Evolutionary conservation across 2,797 vertebrate species (phyloP), one percentile per base, ranked within the genome.

Genomic region (Phrynocephalus vlangalii): DNA sequence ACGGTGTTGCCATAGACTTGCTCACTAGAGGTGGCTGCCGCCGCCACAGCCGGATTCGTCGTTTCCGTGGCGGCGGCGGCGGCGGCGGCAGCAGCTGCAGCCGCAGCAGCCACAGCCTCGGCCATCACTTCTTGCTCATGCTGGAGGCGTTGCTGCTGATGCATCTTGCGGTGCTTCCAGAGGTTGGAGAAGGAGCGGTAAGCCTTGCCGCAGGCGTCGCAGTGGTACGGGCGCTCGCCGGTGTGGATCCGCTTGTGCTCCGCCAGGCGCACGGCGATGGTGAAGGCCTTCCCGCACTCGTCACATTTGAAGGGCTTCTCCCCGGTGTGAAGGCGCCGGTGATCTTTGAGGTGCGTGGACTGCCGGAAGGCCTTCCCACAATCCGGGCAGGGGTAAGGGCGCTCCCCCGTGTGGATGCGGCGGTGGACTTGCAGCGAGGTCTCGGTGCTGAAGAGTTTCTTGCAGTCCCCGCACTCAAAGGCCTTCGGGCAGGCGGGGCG

Each of bases 191-290:
- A 98, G 0, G 98, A 98, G 71, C 98, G 98, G 92, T 99, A 99
- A 44, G 89, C 97, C 82, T 96, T 96, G 68, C 94, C 95, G 1
- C 96, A 97, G 24, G 93, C 97, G 0, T 97, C 91, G 67, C 98
- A 99, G 33, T 97, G 94, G 89, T 98, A 98, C 1, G 98, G 98
- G 85, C 98, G 97, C 90, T 99, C 98, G 0, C 98, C 98, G 0
- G 98, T 98, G 96, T 98, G 98, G 63, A 98, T 98, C 68, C 98
- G 98, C 50, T 98, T 98, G n/a, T 99, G 98, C 88, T 99, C 98
- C 0, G 98, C 98, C 85, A 99, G 95, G 2, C 98, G 97, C 33
- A 96, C 98, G 0, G 98, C 98, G 20, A 98, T 98, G 15, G 98
- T 97, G 92, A 99, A 99, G 76, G 97, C 98, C 93, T 98, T 98